Base-by-base conservation (phyloP, 1,140 invertebrate genomes). In the Macrotrachela quadricornifera region DNA sequence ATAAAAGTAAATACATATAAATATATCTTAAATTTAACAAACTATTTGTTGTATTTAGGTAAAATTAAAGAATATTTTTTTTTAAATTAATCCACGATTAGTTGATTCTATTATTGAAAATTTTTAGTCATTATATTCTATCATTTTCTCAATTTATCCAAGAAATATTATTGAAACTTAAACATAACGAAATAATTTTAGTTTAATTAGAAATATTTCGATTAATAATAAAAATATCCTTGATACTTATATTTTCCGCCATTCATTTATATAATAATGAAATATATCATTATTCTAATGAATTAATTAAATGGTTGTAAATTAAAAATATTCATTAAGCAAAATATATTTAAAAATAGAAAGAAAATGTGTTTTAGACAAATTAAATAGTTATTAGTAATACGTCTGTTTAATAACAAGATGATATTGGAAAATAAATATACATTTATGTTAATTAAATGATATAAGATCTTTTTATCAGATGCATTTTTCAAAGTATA, bases 171-270 rank as follows among this genome's bases (percentile, higher is more conserved):
- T 46, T 46, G 1, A 40, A 54, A 45, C 48, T 46, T 17, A 48
- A 49, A 38, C 18, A 41, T 36, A 14, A 49, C n/a, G 52, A 30
- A 30, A 8, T 30, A 21, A 30, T 45, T 38, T 6, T 14, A 6
- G 6, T 15, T 43, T 15, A 15, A 6, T 14, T 46, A 46, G 1
- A 13, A 13, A 8, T 46, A 63, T 66, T 55, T 57, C 77, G 75
- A 76, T 81, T 36, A 70, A 75, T 44, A 77, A 82, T 21, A 86
- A 88, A 71, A 92, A 97, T 77, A 75, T 86, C 1, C 71, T 97
- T 36, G 94, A 99, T 75, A 83, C 96, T 46, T 99, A 92, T 65
- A 96, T 70, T 99, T 96, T 68, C 94, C n/a, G n/a, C n/a, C n/a
- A n/a, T n/a, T n/a, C n/a, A n/a, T n/a, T n/a, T n/a, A n/a, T n/a